Conservation (phyloP, 2,113 vertebrate species). For the Mystacornis crossleyi region DNA sequence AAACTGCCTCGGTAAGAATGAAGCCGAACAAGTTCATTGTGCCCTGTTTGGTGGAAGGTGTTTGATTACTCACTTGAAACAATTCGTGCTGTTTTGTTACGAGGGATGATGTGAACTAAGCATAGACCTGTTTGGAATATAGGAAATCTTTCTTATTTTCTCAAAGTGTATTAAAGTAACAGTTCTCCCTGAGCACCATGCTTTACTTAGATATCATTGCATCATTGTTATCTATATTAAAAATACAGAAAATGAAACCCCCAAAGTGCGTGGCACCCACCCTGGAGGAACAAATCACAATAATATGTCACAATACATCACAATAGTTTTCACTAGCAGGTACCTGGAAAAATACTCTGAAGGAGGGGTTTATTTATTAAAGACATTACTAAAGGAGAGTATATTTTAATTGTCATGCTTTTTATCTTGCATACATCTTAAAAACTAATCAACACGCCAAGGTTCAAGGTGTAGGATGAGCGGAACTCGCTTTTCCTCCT, state of each 20-base stretch:
- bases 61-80: background rate
- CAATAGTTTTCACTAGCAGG: background rate
- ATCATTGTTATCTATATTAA: background rate
- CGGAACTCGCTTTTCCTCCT: background rate
- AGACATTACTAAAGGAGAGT: background rate
- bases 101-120: background rate
- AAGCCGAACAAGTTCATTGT: accelerated
- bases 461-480: background rate
- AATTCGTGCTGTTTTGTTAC: background rate
- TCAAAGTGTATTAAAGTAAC: background rate
- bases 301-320: background rate
- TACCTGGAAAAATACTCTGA: background rate
- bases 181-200: background rate
- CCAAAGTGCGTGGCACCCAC: accelerated
- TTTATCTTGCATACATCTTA: background rate
- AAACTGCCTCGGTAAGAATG: accelerated
- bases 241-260: background rate
- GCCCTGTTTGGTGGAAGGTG: no score
- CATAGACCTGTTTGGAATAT: accelerated
- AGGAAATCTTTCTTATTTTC: background rate
- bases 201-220: background rate
- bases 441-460: background rate
- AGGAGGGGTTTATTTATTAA: background rate
- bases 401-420: background rate
- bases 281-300: background rate